phyloP scores from a whole-genome alignment of 2,797 vertebrate genomes.

The Microtus obscurus region DNA sequence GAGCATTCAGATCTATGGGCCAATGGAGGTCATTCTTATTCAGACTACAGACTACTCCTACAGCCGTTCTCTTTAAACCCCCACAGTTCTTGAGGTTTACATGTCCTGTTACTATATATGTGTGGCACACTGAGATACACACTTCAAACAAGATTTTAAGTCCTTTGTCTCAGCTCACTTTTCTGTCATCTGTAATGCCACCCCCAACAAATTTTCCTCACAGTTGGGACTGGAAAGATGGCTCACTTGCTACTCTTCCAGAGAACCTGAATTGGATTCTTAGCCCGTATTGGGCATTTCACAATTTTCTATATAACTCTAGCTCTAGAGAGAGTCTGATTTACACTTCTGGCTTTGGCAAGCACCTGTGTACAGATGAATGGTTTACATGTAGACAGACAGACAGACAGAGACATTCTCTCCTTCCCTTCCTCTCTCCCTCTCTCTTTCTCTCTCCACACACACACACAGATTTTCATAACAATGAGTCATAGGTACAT shows the following conservation, averaged over 20 bases:
- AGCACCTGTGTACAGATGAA: neutral
- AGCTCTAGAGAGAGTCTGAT: neutral
- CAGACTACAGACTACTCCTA: no score
- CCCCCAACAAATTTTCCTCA: neutral
- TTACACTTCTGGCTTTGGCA: neutral
- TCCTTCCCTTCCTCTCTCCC: neutral
- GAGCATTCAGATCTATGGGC: neutral
- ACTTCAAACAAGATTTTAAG: constrained; percentile 19
- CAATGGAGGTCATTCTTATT: no score
- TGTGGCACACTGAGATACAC: neutral
- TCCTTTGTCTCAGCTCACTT: neutral
- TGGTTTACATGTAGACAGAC: neutral
- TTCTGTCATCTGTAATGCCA: neutral
- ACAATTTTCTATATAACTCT: neutral
- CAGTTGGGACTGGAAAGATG: neutral
- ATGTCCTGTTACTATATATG: neutral
- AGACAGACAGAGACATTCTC: no score
- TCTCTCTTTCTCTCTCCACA: neutral
- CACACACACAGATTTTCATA: neutral
- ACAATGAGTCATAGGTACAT: neutral
- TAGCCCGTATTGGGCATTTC: neutral
- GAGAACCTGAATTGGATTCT: neutral
- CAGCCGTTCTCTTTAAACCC: neutral
- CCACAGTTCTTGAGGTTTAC: neutral
- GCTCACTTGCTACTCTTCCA: neutral